Base-by-base conservation (phyloP, 2,888 invertebrate species). In the Ypsolopha scabrella region DNA sequence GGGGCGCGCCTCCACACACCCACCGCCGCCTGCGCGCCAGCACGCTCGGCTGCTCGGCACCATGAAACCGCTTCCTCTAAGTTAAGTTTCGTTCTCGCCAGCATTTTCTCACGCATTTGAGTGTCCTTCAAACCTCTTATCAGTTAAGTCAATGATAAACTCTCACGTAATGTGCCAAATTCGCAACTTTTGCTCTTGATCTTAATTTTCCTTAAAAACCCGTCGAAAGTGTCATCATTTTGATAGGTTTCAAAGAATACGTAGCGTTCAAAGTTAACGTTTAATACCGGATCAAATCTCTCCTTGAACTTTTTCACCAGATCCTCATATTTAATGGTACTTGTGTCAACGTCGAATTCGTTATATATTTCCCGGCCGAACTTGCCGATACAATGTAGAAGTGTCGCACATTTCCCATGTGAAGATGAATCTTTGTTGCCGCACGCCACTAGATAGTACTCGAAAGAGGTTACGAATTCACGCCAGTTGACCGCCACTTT, bases 361-460 rank as follows among this genome's bases (percentile, higher is more conserved):
- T 58, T 52, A n/a, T 52, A 55, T 6, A 58, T 45, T 33, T 58
- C 54, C 1, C 54, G 51, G 10, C 55, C 54, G 10, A 41, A 45
- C 49, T 55, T 54, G 1, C 58, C 61, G 33, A 61, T 59, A 1
- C 55, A 44, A 33, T 58, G 59, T 24, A 61, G 41, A 11, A 61
- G 58, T 46, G 59, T 48, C 8, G 58, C 57, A 14, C 55, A 54
- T 50, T 57, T 41, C n/a, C n/a, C n/a, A n/a, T n/a, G n/a, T n/a
- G n/a, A n/a, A n/a, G n/a, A n/a, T n/a, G n/a, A n/a, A n/a, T n/a
- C n/a, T n/a, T n/a, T n/a, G n/a, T n/a, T n/a, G n/a, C n/a, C n/a
- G n/a, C n/a, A n/a, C n/a, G n/a, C n/a, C n/a, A n/a, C n/a, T n/a
- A n/a, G n/a, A n/a, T n/a, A n/a, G n/a, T n/a, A n/a, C n/a, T n/a